These are phyloP conservation scores for Eidolon helvum DNA, from an alignment of 2,113 vertebrate genomes.

Conservation along the genomic window DNA sequence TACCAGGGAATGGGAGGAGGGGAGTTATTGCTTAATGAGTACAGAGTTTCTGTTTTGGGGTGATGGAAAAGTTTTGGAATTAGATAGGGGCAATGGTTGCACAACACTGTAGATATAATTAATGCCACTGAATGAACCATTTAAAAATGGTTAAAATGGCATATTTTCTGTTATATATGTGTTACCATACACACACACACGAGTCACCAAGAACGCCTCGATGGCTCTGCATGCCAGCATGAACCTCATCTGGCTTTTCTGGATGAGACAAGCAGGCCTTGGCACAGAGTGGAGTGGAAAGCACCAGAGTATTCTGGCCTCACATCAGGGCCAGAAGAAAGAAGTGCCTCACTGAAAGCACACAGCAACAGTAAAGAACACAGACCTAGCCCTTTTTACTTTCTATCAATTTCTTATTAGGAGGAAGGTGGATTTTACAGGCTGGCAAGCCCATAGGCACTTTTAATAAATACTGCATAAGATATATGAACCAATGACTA, in stretches of 20 bases:
- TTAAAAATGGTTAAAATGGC: slow-evolving; percentile 1
- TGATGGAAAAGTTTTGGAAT: slow-evolving; percentile 36
- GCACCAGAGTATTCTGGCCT: background rate
- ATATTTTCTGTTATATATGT: background rate
- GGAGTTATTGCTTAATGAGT: slow-evolving; percentile 3
- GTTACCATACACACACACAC: background rate
- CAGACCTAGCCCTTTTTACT: background rate
- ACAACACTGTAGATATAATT: background rate
- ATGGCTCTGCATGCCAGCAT: background rate
- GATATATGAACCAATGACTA: background rate
- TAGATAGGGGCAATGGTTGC: background rate
- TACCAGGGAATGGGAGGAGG: background rate
- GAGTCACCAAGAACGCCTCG: background rate
- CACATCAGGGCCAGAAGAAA: background rate
- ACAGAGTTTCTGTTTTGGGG: slow-evolving; percentile 37
- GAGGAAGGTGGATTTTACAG: background rate
- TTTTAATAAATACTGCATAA: slow-evolving; percentile 4
- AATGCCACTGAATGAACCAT: background rate
- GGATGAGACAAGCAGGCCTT: background rate
- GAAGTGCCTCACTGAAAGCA: background rate
- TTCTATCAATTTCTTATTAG: slow-evolving; percentile 25
- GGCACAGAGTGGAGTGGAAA: background rate
- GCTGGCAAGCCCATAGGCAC: background rate
- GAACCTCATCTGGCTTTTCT: background rate
- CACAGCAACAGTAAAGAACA: background rate